A percentile compares a stretch with the other conserved stretches of the same genome.
phyloP scores from a whole-genome alignment of 2,888 invertebrate species.

The Metellina segmentata region DNA sequence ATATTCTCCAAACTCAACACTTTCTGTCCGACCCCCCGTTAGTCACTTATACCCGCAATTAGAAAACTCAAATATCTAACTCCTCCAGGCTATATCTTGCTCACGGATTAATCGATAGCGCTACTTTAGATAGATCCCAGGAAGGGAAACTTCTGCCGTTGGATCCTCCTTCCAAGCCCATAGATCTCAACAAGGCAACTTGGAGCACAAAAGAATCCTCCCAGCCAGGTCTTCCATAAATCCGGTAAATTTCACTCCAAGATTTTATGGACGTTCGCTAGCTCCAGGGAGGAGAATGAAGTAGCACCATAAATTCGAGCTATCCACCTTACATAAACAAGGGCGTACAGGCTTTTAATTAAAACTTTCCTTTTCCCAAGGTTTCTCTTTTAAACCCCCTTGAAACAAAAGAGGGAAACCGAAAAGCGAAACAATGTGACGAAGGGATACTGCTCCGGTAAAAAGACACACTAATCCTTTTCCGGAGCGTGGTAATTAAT shows the following conservation, averaged over 20 bases:
- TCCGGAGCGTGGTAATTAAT: conserved; percentile 60
- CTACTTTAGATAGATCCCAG: neutral
- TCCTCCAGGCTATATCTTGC: neutral
- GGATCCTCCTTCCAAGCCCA: neutral
- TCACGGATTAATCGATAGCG: neutral
- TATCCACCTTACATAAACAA: conserved; percentile 54
- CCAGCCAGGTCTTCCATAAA: conserved; percentile 21
- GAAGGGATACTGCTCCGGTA: conserved; percentile 8
- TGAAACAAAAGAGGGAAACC: conserved; percentile 30
- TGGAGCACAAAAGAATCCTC: conserved; percentile 19
- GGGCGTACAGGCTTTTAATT: conserved; percentile 50
- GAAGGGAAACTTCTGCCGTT: neutral
- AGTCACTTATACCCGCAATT: neutral
- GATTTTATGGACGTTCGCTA: conserved; percentile 40
- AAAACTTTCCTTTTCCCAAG: conserved; percentile 9
- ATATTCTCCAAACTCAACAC: too few species aligned
- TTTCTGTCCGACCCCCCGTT: neutral
- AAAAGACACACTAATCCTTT: conserved; percentile 59
- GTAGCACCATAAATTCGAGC: conserved; percentile 42
- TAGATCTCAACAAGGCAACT: conserved; percentile 13
- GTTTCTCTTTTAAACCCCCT: conserved; percentile 24
- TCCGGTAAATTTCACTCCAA: conserved; percentile 21
- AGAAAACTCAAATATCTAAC: neutral
- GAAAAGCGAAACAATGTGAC: conserved; percentile 58
- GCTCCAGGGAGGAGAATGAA: conserved; percentile 23